Conservation (phyloP, 1,140 invertebrate species). For the Laupala kohalensis region DNA sequence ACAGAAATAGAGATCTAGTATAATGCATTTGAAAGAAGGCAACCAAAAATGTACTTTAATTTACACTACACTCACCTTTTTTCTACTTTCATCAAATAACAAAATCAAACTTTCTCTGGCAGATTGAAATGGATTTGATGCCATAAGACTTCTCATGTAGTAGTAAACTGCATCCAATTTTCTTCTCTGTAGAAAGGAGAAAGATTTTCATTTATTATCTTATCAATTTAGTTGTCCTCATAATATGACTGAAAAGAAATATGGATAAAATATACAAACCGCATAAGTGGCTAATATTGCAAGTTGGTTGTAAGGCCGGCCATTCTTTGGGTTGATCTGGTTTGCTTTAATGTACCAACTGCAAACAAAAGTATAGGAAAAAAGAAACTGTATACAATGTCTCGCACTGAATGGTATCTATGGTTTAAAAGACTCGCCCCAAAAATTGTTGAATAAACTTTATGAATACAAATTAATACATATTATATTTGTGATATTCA, state of each 20-base stretch:
- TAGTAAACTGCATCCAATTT: constrained; percentile 95
- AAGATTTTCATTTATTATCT: too few relatives aligned
- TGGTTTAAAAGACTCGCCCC: too few relatives aligned
- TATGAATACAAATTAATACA: too few relatives aligned
- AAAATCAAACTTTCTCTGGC: constrained; percentile 76
- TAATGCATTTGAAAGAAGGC: too few relatives aligned
- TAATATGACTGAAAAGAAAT: constrained; percentile 9
- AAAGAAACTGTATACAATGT: too few relatives aligned
- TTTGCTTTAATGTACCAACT: constrained; percentile 87
- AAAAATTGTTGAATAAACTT: too few relatives aligned
- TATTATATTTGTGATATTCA: too few relatives aligned
- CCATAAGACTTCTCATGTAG: constrained; percentile 87
- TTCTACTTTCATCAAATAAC: constrained; percentile 86
- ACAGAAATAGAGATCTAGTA: too few relatives aligned
- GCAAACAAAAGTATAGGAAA: constrained; percentile 20
- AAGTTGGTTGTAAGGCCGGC: constrained; percentile 85
- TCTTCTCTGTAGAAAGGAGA: constrained; percentile 51
- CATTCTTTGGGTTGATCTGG: constrained; percentile 87
- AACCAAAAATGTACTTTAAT: too few relatives aligned
- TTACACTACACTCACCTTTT: constrained; percentile 68
- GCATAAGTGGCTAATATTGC: constrained; percentile 82
- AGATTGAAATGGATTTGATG: constrained; percentile 82
- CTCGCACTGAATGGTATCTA: too few relatives aligned
- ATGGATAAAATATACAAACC: constrained; percentile 41
- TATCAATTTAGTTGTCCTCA: constrained; percentile 1